Evolutionary conservation across 1,140 invertebrate genomes (phyloP).

Genomic region (Caenorhabditis briggsae): DNA sequence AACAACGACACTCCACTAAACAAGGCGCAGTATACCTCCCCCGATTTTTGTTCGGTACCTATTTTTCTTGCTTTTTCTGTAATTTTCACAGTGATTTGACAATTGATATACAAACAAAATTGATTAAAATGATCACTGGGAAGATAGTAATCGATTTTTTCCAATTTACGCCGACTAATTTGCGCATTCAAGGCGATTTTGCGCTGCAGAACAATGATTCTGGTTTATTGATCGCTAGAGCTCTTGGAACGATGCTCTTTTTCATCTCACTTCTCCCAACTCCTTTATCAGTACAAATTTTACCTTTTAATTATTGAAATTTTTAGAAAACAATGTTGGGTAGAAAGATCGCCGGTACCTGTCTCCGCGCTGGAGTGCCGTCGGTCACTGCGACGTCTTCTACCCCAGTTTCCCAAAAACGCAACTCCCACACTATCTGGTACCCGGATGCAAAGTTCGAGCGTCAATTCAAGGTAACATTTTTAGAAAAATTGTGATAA

Average conservation of each 20-base stretch:
- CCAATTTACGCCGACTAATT: too few relatives aligned
- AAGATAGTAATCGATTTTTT: too few relatives aligned
- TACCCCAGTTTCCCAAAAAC: conserved; percentile 56
- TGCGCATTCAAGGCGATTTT: too few relatives aligned
- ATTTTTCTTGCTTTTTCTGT: not conserved
- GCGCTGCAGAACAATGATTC: too few relatives aligned
- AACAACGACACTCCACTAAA: conserved; percentile 42
- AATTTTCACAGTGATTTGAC: not conserved
- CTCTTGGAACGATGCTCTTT: not conserved
- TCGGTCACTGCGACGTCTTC: conserved; percentile 30
- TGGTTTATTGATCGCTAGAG: too few relatives aligned
- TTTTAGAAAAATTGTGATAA: not conserved
- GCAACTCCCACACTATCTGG: conserved; percentile 72
- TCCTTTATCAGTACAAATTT: not conserved
- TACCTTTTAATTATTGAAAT: not conserved
- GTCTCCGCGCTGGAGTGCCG: conserved; percentile 47
- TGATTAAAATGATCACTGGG: too few relatives aligned
- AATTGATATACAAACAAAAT: not conserved
- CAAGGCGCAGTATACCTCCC: not conserved
- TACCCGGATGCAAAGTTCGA: conserved; percentile 77
- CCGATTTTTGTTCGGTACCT: conserved; percentile 46
- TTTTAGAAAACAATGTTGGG: conserved; percentile 37
- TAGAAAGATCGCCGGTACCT: conserved; percentile 55
- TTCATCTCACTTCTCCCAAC: not conserved
- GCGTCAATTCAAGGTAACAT: conserved; percentile 71